Evolutionary conservation across 2,888 invertebrate genomes (phyloP), one percentile per base, ranked within the genome.

Genomic region (Sphecodes monilicornis): DNA sequence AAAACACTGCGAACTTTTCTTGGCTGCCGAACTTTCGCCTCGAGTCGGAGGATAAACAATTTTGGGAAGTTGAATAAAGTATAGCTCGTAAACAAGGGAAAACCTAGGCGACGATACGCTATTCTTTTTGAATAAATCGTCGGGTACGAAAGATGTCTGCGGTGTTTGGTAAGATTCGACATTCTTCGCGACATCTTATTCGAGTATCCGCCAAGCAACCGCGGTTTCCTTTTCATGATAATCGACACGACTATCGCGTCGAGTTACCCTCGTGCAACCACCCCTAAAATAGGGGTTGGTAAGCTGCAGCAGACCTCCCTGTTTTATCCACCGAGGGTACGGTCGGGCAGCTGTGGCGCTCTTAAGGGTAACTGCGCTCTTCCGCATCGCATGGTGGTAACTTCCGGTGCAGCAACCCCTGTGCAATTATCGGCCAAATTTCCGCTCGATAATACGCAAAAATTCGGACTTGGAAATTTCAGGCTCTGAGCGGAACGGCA

Each of bases 281-380:
- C 88, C 89, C 86, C 89, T 69, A 26, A 54, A 41, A 54, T 86
- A 83, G 81, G 90, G 91, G 90, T 88, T 91, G 91, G 91, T 90
- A 91, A 91, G 36, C 60, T 73, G 43, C 66, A 54, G 46, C 57
- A 43, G 68, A 54, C 76, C 76, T 82, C 80, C 86, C 94, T 93
- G 93, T 91, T 91, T 93, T 94, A 94, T 89, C 94, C 87, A 90
- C 93, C 81, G 91, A 43, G 86, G 92, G 88, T 92, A 89, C 91
- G 91, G 91, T 91, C 86, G 85, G 88, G 64, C 71, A 69, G 74
- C 77, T 57, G 68, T n/a, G 66, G 72, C 76, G 78, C 86, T 78
- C 43, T 36, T 66, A 66, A 66, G 80, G 90, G 84, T 82, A 81
- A 89, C 68, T 75, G 91, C 66, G 68, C 90, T 86, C 93, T 92